Evolutionary conservation across 2,113 vertebrate species (phyloP), one percentile per base, ranked within the genome.

Genomic region (Pterocles gutturalis): DNA sequence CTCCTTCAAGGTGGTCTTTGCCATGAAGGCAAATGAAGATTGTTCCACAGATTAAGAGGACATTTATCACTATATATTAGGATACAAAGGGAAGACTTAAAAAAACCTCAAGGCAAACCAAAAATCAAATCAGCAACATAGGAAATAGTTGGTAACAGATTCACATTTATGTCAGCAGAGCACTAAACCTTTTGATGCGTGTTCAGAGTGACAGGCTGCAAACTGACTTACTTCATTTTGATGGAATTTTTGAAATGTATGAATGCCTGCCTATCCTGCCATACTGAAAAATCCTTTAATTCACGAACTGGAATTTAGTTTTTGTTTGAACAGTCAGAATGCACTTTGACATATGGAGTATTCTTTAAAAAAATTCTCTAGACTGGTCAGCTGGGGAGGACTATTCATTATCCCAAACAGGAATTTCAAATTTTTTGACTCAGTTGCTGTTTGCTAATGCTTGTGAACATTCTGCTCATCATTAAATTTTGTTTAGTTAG

Each of bases 21-120:
- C 97, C 96, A 83, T 92, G 95, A 96, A 97, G 97, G 98, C 96
- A 94, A 98, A 90, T 95, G 94, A 98, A 98, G 98, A 98, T 98
- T 98, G 98, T 98, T 98, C 97, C 98, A 98, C 98, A 99, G 98
- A 99, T 99, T 99, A 99, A 98, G 98, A 98, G 98, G 96, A 98
- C 98, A 99, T 99, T 97, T 97, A 98, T 99, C 98, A 99, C 98
- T 96, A 76, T 96, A 96, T 94, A 95, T 93, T 91, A 90, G 94
- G 70, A 82, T 87, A 96, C 86, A 90, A 91, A 97, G 82, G 66
- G 89, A 95, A 91, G 73, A 62, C n/a, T 67, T 78, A 33, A 65
- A 93, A 86, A 45, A 3, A 55, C 7, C 3, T 5, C 8, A 5
- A 69, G 70, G 41, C 55, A 61, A 62, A 70, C 33, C 49, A 79